These are phyloP conservation scores for Thamnaconus septentrionalis DNA, from an alignment of 2,113 vertebrate genomes.

Conservation along the genomic window DNA sequence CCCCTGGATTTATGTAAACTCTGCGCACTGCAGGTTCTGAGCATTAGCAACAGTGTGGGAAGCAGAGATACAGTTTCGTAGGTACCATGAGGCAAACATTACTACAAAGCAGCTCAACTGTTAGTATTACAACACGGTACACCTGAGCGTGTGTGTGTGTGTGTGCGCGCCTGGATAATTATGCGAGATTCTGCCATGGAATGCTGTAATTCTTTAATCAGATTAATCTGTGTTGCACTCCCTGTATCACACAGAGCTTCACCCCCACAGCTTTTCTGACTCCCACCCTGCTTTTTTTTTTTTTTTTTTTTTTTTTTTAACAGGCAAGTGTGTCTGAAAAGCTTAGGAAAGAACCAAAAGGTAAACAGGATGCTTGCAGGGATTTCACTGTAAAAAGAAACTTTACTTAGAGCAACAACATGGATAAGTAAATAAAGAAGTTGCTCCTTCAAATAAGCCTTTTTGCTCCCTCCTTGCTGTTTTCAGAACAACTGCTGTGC, in stretches of 20 bases:
- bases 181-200: conserved; percentile 53
- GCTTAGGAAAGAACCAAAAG: background rate
- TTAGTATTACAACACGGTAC: conserved; percentile 42
- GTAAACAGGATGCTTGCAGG: too few relatives aligned
- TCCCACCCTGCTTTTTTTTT: conserved; percentile 2
- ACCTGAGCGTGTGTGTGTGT: conserved; percentile 36
- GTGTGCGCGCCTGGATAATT: conserved; percentile 27
- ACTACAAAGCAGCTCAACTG: conserved; percentile 25
- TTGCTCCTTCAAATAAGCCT: too few relatives aligned
- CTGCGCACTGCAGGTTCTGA: background rate
- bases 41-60: background rate
- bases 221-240: conserved; percentile 66
- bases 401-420: too few relatives aligned
- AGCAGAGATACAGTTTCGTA: background rate
- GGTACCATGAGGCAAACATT: conserved; percentile 1
- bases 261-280: conserved; percentile 33
- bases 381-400: too few relatives aligned
- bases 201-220: conserved; percentile 77
- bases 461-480: too few relatives aligned
- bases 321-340: conserved; percentile 1
- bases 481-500: too few relatives aligned
- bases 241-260: conserved; percentile 41
- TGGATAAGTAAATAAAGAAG: too few relatives aligned
- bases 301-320: too few relatives aligned
- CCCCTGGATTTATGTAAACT: conserved; percentile 12